Conservation (phyloP, 2,113 vertebrate genomes). For the Platycercus adscitus region DNA sequence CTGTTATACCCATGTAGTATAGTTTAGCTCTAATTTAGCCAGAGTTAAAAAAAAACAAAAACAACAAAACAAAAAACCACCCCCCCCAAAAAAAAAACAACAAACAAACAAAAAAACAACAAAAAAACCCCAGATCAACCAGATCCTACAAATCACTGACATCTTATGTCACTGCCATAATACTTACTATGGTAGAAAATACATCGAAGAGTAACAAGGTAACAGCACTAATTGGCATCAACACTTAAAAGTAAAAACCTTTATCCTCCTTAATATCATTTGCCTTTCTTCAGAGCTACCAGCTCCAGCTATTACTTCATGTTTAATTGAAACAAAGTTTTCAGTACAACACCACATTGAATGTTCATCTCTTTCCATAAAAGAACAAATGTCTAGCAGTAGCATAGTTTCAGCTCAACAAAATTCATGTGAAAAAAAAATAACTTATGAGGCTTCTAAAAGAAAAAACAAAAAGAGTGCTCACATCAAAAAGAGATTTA, state of each 20-base stretch:
- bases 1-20: not conserved
- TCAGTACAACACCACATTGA: not conserved
- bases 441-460: not conserved
- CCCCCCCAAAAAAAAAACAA: no score
- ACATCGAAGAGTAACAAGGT: not conserved
- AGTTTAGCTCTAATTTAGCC: not conserved
- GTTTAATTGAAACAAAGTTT: not conserved
- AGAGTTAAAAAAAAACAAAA: not conserved
- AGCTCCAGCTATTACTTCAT: not conserved
- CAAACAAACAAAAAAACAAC: accelerated
- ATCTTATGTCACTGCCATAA: not conserved
- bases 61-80: no score
- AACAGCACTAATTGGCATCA: not conserved
- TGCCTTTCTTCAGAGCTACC: not conserved
- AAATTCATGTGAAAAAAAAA: not conserved
- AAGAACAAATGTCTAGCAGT: not conserved
- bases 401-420: not conserved
- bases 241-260: not conserved
- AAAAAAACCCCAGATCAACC: not conserved
- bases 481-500: not conserved
- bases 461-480: not conserved
- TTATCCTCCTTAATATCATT: not conserved
- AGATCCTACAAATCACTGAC: not conserved
- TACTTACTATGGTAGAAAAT: not conserved
- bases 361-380: not conserved